Base-by-base conservation (phyloP, 2,888 invertebrate genomes). In the Norana najaformis region DNA sequence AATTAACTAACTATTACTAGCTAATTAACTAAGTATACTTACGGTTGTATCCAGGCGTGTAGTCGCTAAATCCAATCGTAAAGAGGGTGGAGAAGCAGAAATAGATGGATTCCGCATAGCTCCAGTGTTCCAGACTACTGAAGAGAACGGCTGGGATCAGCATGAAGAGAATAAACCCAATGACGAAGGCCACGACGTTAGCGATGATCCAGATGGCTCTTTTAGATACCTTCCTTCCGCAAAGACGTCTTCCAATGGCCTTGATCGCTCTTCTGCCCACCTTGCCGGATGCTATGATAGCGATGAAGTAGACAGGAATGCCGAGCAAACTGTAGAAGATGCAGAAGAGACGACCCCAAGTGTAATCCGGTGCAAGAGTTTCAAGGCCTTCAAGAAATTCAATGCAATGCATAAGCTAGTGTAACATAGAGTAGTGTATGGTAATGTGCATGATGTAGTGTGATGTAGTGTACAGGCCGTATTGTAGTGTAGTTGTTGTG, bases 261-360 rank as follows among this genome's bases (percentile, higher is more conserved):
- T 88, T 35, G 16, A 35, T 37, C 35, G 30, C 34, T 39, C n/a
- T 69, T 1, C 20, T n/a, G 30, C n/a, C 69, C 38, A 69, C 41
- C n/a, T 89, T 88, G 2, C 90, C 91, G 11, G 89, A 30, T 1
- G n/a, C 90, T 5, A 41, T 82, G n/a, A 47, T n/a, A 18, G 85
- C 37, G 14, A 69, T 37, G 37, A 89, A 88, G 90, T 53, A 91
- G 30, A 91, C 89, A 18, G 91, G 91, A 14, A 91, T 91, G 34
- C 91, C 91, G 34, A 91, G 20, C 36, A 88, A 37, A 11, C 88
- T 41, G 83, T 90, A 91, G 91, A 91, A 88, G 30, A 90, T 88
- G 53, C 88, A 88, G 90, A 88, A 39, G 83, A 91, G 83, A 0
- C 89, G 88, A 34, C 91, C 85, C 36, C 41, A 38, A 16, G 36